Percentiles rank a stretch among this genome's conserved stretches.
phyloP scores from a whole-genome alignment of 2,113 vertebrate genomes.

The Ardeotis arabs region DNA sequence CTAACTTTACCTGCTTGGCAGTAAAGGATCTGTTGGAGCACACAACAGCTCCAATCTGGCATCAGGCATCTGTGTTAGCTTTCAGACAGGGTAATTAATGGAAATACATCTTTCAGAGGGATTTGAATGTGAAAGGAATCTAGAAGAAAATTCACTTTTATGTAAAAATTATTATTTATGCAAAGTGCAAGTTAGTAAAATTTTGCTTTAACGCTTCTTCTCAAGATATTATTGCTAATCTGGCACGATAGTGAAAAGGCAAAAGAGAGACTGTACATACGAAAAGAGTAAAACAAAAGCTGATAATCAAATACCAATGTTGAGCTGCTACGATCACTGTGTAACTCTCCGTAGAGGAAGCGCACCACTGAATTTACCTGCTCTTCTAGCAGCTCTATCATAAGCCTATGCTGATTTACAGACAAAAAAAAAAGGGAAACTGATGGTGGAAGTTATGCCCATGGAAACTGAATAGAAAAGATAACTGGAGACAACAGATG shows the following conservation, averaged over 20 bases:
- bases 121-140: background rate
- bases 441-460: rapidly evolving
- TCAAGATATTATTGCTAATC: background rate
- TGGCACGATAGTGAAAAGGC: background rate
- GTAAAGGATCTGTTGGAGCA: background rate
- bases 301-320: background rate
- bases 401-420: background rate
- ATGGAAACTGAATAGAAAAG: background rate
- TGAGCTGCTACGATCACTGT: background rate
- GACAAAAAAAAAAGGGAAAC: background rate
- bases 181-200: background rate
- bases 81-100: background rate
- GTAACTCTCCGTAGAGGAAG: background rate
- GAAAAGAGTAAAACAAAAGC: background rate
- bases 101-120: background rate
- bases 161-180: background rate
- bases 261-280: background rate
- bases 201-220: background rate
- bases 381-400: background rate
- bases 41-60: background rate
- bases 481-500: background rate
- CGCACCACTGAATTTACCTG: background rate
- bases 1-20: background rate
- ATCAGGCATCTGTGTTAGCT: background rate
- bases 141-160: background rate